Conservation (phyloP, 1,140 invertebrate species). For the Lineus longissimus region DNA sequence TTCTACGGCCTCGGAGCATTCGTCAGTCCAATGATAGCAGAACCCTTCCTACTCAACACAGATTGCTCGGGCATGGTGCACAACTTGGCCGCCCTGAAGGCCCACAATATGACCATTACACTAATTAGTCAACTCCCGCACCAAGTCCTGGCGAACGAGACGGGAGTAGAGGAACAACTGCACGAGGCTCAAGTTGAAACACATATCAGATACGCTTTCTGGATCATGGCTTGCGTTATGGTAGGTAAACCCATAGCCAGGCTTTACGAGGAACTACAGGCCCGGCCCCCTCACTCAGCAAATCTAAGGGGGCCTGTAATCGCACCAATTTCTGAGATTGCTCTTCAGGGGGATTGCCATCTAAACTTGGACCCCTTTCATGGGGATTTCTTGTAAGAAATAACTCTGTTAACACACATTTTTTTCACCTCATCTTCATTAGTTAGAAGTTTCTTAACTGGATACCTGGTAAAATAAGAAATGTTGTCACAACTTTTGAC, state of each 20-base stretch:
- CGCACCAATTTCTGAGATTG: no score
- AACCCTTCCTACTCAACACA: slow-evolving; percentile 56
- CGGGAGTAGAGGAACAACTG: slow-evolving; percentile 18
- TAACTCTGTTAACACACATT: no score
- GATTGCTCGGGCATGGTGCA: slow-evolving; percentile 34
- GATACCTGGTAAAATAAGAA: no score
- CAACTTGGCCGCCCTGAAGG: background rate
- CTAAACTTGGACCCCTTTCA: no score
- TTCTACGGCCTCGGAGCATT: slow-evolving; percentile 59
- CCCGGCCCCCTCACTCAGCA: no score
- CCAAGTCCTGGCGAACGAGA: background rate
- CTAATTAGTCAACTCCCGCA: background rate
- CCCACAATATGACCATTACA: background rate
- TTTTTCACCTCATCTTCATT: no score
- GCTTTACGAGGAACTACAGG: no score
- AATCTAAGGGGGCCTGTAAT: no score
- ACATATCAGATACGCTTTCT: slow-evolving; percentile 54
- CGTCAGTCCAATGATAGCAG: slow-evolving; percentile 57
- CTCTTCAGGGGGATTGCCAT: no score
- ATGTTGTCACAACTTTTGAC: no score
- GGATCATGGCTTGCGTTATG: slow-evolving; percentile 56
- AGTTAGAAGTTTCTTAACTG: no score
- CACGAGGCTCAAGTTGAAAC: slow-evolving; percentile 39
- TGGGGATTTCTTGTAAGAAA: no score
- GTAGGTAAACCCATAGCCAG: slow-evolving; percentile 30